Evolutionary conservation across 1,140 invertebrate genomes (phyloP), one percentile per base, ranked within the genome.

Genomic region (Amphibalanus amphitrite): DNA sequence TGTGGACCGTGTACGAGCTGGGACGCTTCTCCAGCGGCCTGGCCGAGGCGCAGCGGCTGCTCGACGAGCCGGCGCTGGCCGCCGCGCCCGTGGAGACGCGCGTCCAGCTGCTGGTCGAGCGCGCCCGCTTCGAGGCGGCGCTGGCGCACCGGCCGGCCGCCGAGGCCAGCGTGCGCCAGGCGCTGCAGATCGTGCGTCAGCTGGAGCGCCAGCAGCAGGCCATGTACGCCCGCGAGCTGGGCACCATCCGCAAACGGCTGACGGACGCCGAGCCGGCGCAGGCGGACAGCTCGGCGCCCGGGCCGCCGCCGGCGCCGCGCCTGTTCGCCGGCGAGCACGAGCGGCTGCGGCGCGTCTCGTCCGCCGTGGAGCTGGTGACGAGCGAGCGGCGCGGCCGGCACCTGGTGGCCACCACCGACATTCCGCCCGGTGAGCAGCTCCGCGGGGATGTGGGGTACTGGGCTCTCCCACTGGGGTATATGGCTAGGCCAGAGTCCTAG

Each of bases 371-470:
- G 47, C 71, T 75, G 28, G 26, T 71, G 28, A 65, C 71, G 29
- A 71, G 70, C 23, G 67, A 71, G 23, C 70, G 40, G 28, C 72
- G 71, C 68, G 75, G 74, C 29, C 71, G 75, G 20, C 71, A 69
- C 20, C 70, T 72, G 68, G 68, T 75, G 20, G 75, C 75, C 26
- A 75, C 73, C 70, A 71, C 71, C 67, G 72, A 74, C 65, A 75
- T 75, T 30, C 73, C 70, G 28, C 69, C 74, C n/a, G 75, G 75
- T 72, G 29, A 71, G 73, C 67, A 20, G 33, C n/a, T n/a, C n/a
- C n/a, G n/a, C n/a, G n/a, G n/a, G n/a, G n/a, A n/a, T n/a, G n/a
- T n/a, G n/a, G n/a, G n/a, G n/a, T n/a, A n/a, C n/a, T n/a, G n/a
- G n/a, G n/a, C n/a, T n/a, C n/a, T n/a, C n/a, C n/a, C n/a, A n/a